Base-by-base conservation (phyloP, 2,888 invertebrate species). In the Pachycephus smyrnensis region DNA sequence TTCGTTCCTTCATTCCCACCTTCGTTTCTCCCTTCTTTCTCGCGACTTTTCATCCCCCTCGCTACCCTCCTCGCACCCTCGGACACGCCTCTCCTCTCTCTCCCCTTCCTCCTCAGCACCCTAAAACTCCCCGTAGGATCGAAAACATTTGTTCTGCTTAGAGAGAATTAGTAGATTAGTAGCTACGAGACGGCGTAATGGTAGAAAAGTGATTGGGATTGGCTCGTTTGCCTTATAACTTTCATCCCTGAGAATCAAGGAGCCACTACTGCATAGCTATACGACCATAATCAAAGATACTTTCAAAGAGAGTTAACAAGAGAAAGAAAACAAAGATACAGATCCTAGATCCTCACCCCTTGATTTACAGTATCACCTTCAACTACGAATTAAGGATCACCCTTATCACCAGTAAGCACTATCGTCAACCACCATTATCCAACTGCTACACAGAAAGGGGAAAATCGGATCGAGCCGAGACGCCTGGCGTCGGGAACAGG, bases 131-230 rank as follows among this genome's bases (percentile, higher is more conserved):
- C 68, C 33, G 73, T 68, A 79, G 73, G 80, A 83, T 82, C 81
- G 85, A 85, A 86, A 88, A 87, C 88, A 87, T 88, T 89, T 88
- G 87, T 88, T 88, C 89, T 87, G 86, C 89, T 89, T 89, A 89
- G 86, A 84, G 84, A 86, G 88, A 90, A 90, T 90, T 89, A 89
- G 89, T 86, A 83, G 88, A 89, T 89, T 86, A 88, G 84, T 76
- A 79, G 76, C 76, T 80, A 78, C 82, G 81, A 84, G 82, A 81
- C 82, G 80, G 82, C 82, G 82, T 81, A 84, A 82, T 80, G 83
- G 82, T 84, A 81, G 84, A 87, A 88, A 89, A 90, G 89, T 89
- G 89, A 90, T 89, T 89, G 88, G 86, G 86, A 89, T 89, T 87
- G 87, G 87, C 86, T 84, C 87, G 55, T 55, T 55, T 55, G 9